phyloP scores from a whole-genome alignment of 2,888 invertebrate species.

The Calameuta idolon region DNA sequence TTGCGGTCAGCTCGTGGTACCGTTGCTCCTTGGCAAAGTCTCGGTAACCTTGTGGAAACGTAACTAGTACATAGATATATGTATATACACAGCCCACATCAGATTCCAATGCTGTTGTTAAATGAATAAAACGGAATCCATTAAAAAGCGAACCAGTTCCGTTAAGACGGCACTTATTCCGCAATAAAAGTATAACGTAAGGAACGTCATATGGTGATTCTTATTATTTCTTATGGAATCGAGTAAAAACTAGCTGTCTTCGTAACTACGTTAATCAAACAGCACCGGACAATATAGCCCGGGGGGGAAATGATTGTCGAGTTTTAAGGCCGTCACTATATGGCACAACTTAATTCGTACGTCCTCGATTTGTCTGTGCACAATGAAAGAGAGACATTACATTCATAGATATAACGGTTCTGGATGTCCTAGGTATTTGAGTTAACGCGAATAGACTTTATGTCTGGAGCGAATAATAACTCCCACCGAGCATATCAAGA shows the following conservation, averaged over 20 bases:
- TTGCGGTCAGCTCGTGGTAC: conserved; percentile 15
- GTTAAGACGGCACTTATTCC: not conserved
- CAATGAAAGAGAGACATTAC: not conserved
- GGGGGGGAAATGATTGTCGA: not conserved
- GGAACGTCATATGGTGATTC: not conserved
- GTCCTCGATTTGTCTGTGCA: not conserved
- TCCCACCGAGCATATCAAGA: not conserved
- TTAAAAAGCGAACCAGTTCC: not conserved
- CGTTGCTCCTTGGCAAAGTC: not conserved
- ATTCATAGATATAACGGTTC: not conserved
- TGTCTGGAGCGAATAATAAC: not conserved
- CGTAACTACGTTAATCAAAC: not conserved
- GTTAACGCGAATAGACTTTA: not conserved
- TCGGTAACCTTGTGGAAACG: not conserved
- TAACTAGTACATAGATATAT: not conserved
- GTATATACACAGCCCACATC: not conserved
- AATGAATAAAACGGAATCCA: not conserved
- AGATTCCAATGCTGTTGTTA: not conserved
- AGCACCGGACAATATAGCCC: not conserved
- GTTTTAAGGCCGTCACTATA: not conserved
- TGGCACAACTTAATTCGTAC: not conserved
- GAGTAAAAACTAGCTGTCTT: not conserved
- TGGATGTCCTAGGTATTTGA: not conserved
- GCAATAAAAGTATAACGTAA: not conserved
- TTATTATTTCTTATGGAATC: not conserved